Base-by-base conservation (phyloP, 2,113 vertebrate genomes). In the Platysteira castanea region DNA sequence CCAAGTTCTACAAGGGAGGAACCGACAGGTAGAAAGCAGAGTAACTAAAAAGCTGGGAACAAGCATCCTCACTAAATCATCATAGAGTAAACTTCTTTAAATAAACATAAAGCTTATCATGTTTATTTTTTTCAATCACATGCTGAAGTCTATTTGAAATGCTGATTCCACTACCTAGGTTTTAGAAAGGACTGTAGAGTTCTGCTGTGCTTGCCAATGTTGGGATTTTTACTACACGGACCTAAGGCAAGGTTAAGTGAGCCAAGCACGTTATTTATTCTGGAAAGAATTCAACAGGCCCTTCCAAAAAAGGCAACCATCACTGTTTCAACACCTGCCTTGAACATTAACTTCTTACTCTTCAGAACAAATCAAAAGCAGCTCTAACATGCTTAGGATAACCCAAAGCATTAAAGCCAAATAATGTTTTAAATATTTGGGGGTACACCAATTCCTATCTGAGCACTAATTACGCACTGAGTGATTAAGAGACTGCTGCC, bases 201-300 rank as follows among this genome's bases (percentile, higher is more conserved):
- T 97, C 97, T 93, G 74, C 54, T 85, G 39, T 37, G 94, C 97
- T 93, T 98, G 98, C 97, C 98, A 98, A 35, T n/a, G 87, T 87
- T 97, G 82, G 75, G 96, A 96, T 97, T 98, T 98, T 98, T 98
- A 98, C 97, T 98, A 97, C 96, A 97, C 30, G 22, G 97, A 97
- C 95, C 97, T 97, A 96, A 96, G 83, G 96, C 93, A 52, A 97
- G 67, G 95, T 96, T 95, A 97, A 61, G 57, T 85, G 93, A 97
- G 98, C 98, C 98, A 98, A 98, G 94, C 78, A 96, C 84, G 64
- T 95, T 98, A 97, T 98, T 98, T 98, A 98, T 97, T 95, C 97
- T 98, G 98, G 98, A 98, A 79, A 33, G 41, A 59, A 93, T 97
- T 98, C 98, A 98, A 98, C 63, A 88, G 84, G 71, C 78, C 91